These are phyloP conservation scores for Heliornis fulica DNA, from an alignment of 2,113 vertebrate species.

Conservation along the genomic window DNA sequence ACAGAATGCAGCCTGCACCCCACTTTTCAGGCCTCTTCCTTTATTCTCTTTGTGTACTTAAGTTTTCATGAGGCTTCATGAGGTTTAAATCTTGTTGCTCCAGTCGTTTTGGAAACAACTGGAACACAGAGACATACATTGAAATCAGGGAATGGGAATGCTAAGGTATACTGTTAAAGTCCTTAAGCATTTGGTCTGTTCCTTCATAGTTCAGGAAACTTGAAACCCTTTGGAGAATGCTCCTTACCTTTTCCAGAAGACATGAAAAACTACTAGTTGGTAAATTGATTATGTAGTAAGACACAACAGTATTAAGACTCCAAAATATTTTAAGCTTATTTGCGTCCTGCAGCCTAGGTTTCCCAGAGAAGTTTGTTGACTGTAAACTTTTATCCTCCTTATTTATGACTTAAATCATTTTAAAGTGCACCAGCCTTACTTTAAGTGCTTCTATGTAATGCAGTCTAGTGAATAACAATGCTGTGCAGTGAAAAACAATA, in stretches of 20 bases:
- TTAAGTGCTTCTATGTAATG: slow-evolving; percentile 58
- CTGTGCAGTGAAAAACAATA: slow-evolving; percentile 60
- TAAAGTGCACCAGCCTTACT: slow-evolving; percentile 53
- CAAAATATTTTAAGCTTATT: slow-evolving; percentile 27
- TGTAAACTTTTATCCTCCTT: slow-evolving; percentile 56
- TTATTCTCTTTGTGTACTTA: background rate
- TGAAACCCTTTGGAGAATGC: slow-evolving; percentile 40
- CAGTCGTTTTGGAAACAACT: background rate
- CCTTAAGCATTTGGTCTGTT: slow-evolving; percentile 19
- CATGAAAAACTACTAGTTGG: slow-evolving; percentile 42
- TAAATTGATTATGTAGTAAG: slow-evolving; percentile 44
- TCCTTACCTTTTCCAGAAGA: slow-evolving; percentile 50
- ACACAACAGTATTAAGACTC: slow-evolving; percentile 3
- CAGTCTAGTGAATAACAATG: slow-evolving; percentile 48
- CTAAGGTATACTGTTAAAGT: slow-evolving; percentile 12
- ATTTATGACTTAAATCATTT: slow-evolving; percentile 59
- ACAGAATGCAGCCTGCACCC: background rate
- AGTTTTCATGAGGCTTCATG: background rate
- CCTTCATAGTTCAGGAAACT: slow-evolving; percentile 5
- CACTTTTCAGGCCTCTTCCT: background rate
- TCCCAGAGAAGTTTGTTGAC: slow-evolving; percentile 52
- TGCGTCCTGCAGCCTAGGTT: slow-evolving; percentile 19
- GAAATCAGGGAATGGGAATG: background rate
- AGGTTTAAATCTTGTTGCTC: background rate
- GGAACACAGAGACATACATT: background rate